Conservation (phyloP, 2,113 vertebrate species). For the Sigmodon hispidus region DNA sequence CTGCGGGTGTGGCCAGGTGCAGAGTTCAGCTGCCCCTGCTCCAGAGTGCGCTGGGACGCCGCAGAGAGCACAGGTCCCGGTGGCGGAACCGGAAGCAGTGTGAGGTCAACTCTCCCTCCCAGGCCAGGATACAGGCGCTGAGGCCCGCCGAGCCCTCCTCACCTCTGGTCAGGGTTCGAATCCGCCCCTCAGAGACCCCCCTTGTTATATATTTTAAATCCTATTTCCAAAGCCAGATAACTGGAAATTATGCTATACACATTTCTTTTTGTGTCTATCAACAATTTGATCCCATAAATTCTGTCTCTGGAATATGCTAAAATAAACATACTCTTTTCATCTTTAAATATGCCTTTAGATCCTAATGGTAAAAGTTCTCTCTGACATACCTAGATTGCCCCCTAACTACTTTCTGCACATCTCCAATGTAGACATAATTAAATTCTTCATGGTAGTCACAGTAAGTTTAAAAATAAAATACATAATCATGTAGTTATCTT, state of each 20-base stretch:
- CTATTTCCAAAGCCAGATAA: not conserved
- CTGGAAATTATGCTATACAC: not conserved
- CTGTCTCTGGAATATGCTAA: not conserved
- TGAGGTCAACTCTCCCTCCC: too few species aligned
- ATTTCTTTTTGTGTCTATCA: not conserved
- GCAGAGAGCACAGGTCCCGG: too few species aligned
- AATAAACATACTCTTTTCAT: not conserved
- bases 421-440: not conserved
- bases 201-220: too few species aligned
- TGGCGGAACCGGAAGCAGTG: too few species aligned
- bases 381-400: not conserved
- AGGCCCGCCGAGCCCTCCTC: too few species aligned
- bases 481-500: not conserved
- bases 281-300: not conserved
- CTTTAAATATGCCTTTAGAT: not conserved
- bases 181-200: too few species aligned
- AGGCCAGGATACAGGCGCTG: too few species aligned
- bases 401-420: not conserved
- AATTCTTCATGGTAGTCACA: not conserved
- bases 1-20: too few species aligned
- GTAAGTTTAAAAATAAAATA: not conserved
- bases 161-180: too few species aligned
- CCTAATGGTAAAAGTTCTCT: not conserved
- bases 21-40: too few species aligned
- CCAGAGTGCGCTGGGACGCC: too few species aligned